Base-by-base conservation (phyloP, 2,113 vertebrate species). In the Cyanoramphus novaezelandiae region DNA sequence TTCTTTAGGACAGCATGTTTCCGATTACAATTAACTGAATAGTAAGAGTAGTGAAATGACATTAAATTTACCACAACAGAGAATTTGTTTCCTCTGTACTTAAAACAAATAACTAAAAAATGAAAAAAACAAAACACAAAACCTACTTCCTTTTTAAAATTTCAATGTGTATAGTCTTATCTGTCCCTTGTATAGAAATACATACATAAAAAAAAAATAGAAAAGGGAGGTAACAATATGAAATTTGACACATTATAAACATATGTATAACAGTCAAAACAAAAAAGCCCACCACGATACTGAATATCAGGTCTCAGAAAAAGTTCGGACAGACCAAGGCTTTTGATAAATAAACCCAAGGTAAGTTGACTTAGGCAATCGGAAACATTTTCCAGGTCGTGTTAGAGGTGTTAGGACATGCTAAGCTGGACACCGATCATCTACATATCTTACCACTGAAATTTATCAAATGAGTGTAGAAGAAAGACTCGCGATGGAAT, bases 401-500 rank as follows among this genome's bases (percentile, higher is more conserved):
- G 96, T 98, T 98, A 98, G 97, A 97, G 82, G 97, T 95, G 96
- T 98, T 98, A 98, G 98, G 96, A 96, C 97, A 98, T 97, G 98
- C 98, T 93, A 89, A 97, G 97, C 98, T 93, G 93, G 92, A 95
- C 84, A 91, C 97, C 92, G 95, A 96, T 97, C 97, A 97, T 94
- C 97, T 96, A 93, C 79, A 79, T 97, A 93, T 97, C 98, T 99
- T 99, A 99, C 99, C 99, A 97, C 99, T 99, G 98, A 99, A 99
- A 98, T 99, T 99, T 97, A 99, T 98, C 98, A 99, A 98, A 97
- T 99, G 99, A 84, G 98, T 99, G 98, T 99, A 99, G 98, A 99
- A 99, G 98, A 99, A 99, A 75, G 99, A 99, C 95, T 99, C 98
- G n/a, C 99, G 98, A 95, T 99, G 99, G 94, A 99, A 99, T 96